Evolutionary conservation across 2,888 invertebrate genomes (phyloP).

Genomic region (Rapana venosa): DNA sequence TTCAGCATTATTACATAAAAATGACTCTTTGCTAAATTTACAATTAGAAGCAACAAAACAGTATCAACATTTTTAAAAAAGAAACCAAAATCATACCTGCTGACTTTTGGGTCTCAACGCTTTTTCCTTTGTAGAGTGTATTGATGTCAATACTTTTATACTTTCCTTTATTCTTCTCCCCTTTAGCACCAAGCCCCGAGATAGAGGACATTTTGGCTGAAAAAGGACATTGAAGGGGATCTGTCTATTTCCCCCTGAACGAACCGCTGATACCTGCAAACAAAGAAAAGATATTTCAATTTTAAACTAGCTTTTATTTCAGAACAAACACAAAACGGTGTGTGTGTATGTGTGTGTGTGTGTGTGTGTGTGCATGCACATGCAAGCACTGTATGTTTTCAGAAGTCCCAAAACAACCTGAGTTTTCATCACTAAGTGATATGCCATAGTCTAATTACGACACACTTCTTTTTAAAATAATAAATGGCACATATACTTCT

Average conservation of each 20-base stretch:
- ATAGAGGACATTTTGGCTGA: conserved; percentile 97
- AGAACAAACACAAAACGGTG: no score
- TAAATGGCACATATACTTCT: no score
- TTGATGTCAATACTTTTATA: conserved; percentile 98
- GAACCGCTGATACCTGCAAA: conserved; percentile 69
- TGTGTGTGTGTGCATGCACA: no score
- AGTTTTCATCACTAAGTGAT: no score
- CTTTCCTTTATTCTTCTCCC: conserved; percentile 95
- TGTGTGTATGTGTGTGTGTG: no score
- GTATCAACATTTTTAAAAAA: background rate
- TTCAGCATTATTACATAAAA: no score
- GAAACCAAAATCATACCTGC: conserved; percentile 68
- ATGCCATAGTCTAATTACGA: no score
- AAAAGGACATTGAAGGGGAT: conserved; percentile 91
- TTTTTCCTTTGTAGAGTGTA: conserved; percentile 90
- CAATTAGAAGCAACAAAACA: background rate
- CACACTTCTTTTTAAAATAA: no score
- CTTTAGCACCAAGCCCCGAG: conserved; percentile 90
- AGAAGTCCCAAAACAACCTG: no score
- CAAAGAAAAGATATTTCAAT: conserved; percentile 26
- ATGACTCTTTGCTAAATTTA: no score
- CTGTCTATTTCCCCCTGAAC: conserved; percentile 86
- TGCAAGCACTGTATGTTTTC: no score
- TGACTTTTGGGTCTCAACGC: conserved; percentile 79
- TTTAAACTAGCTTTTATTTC: no score